Conservation (phyloP, 2,797 vertebrate genomes). For the Chaetodon trifasciatus region DNA sequence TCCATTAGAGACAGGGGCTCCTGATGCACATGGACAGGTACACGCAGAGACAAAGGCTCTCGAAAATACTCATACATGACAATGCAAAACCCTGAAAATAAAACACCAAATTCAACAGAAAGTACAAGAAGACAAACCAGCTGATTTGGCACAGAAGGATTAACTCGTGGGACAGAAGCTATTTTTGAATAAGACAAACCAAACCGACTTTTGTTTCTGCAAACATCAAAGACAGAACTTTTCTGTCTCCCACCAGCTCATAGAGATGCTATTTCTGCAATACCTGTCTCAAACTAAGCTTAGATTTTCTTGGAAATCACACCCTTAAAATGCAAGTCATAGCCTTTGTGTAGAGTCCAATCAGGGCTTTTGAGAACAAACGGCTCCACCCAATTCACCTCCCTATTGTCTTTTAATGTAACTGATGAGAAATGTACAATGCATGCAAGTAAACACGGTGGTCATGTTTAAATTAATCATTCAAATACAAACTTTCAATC, state of each 20-base stretch:
- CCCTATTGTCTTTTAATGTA: not conserved
- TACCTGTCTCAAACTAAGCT: conserved; percentile 21
- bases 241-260: not conserved
- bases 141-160: conserved; percentile 31
- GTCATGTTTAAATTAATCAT: not conserved
- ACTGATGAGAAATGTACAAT: not conserved
- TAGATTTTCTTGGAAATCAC: conserved; percentile 27
- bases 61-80: not conserved
- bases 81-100: conserved; percentile 22
- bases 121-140: conserved; percentile 3
- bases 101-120: conserved; percentile 13
- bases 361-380: not conserved
- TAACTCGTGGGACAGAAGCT: conserved; percentile 26
- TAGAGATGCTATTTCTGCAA: conserved; percentile 40
- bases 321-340: conserved; percentile 28
- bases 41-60: conserved; percentile 24
- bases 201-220: conserved; percentile 20
- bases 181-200: conserved; percentile 26
- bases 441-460: conserved; percentile 1
- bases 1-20: conserved; percentile 69
- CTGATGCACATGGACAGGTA: conserved; percentile 63
- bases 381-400: not conserved
- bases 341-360: not conserved
- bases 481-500: not conserved
- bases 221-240: conserved; percentile 46